These are phyloP conservation scores for Pipistrellus pygmaeus DNA, from an alignment of 2,797 vertebrate species.

Conservation along the genomic window DNA sequence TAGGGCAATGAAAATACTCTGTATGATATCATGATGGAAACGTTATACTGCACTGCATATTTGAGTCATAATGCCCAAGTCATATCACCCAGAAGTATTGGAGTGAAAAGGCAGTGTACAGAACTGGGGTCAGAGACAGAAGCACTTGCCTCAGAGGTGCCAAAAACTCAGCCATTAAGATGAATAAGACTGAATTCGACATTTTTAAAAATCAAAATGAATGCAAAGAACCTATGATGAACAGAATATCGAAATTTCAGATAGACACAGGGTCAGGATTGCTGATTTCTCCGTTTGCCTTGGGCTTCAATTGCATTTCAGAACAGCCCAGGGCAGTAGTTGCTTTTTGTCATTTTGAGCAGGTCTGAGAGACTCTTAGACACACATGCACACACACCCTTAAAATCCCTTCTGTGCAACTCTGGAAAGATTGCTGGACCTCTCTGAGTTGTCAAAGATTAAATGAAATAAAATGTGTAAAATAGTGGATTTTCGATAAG, in stretches of 20 bases:
- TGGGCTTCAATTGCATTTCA: background rate
- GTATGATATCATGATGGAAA: background rate
- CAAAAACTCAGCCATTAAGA: background rate
- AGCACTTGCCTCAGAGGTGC: accelerated
- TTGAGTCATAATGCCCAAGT: background rate
- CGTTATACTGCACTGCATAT: background rate
- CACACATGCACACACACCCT: background rate
- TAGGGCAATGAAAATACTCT: background rate
- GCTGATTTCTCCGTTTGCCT: background rate
- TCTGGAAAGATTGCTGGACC: background rate
- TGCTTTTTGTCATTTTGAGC: background rate
- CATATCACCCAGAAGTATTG: background rate
- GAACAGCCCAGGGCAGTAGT: background rate
- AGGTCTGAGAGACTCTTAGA: background rate
- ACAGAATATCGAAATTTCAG: background rate
- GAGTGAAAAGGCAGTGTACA: accelerated
- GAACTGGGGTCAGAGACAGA: accelerated
- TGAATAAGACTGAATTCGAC: background rate
- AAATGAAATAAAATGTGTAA: background rate
- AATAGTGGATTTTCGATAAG: background rate
- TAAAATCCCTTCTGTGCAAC: background rate
- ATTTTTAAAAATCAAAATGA: background rate
- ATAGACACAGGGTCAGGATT: background rate
- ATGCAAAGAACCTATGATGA: background rate
- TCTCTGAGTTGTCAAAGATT: background rate